These are phyloP conservation scores for Cristatella mucedo DNA, from an alignment of 2,888 invertebrate species.

Conservation along the genomic window DNA sequence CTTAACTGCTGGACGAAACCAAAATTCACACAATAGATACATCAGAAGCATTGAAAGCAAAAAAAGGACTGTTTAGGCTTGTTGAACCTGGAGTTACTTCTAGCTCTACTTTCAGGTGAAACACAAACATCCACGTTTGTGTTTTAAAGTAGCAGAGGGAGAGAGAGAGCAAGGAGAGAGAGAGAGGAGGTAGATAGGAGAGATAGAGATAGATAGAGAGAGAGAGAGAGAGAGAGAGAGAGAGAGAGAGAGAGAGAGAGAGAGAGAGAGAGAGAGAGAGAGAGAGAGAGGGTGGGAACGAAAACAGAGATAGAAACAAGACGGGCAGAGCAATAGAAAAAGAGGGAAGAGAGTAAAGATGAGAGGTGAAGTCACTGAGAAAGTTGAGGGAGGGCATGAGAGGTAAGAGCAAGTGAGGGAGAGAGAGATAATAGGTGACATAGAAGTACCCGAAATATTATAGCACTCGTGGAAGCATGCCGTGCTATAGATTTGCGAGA, in stretches of 20 bases:
- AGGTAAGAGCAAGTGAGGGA: neutral
- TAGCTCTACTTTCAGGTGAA: too few relatives aligned
- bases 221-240: constrained; percentile 3
- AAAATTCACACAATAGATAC: too few relatives aligned
- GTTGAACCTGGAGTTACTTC: too few relatives aligned
- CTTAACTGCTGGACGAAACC: too few relatives aligned
- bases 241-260: neutral
- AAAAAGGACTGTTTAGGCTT: too few relatives aligned
- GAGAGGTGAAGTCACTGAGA: constrained; percentile 3
- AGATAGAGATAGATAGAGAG: constrained; percentile 6
- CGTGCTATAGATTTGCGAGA: too few relatives aligned
- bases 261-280: constrained; percentile 9
- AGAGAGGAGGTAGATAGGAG: constrained; percentile 9
- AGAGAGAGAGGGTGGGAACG: neutral
- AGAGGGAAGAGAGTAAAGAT: constrained; percentile 3
- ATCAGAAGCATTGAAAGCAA: too few relatives aligned
- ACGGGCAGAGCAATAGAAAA: constrained; percentile 5
- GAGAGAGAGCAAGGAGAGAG: neutral
- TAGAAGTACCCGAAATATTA: too few relatives aligned
- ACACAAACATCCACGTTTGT: too few relatives aligned
- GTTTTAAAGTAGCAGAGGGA: too few relatives aligned
- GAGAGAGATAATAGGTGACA: neutral
- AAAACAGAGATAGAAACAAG: neutral
- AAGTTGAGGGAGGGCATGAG: neutral
- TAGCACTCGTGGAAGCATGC: too few relatives aligned